Conservation (phyloP, 2,888 invertebrate genomes). For the Exephanes ischioxanthus region DNA sequence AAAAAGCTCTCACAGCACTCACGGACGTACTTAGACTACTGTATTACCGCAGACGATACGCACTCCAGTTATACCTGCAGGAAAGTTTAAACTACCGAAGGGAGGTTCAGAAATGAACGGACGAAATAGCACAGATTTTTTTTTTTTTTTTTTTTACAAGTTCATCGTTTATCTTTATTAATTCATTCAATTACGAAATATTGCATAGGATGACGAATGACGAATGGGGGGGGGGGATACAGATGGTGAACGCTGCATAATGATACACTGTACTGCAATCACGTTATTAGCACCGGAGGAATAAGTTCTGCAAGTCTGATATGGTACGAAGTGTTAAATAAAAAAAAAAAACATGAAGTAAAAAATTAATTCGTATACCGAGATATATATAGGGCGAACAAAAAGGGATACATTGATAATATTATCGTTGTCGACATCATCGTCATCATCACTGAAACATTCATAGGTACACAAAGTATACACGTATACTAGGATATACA, state of each 20-base stretch:
- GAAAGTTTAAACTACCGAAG: background rate
- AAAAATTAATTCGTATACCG: background rate
- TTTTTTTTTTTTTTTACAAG: constrained; percentile 35
- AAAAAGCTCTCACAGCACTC: constrained; percentile 22
- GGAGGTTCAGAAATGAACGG: constrained; percentile 1
- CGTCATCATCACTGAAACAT: constrained; percentile 45
- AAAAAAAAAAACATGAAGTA: background rate
- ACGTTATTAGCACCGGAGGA: constrained; percentile 11
- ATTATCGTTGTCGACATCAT: constrained; percentile 33
- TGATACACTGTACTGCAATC: constrained; percentile 12
- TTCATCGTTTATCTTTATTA: constrained; percentile 57
- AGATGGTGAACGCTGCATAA: constrained; percentile 38
- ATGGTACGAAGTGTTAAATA: background rate
- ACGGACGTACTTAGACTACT: background rate
- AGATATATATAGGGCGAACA: background rate
- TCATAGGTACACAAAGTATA: constrained; percentile 60
- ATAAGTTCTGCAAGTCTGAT: background rate
- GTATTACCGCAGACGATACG: constrained; percentile 10
- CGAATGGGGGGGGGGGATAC: constrained; percentile 24
- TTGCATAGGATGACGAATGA: constrained; percentile 51
- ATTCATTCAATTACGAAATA: constrained; percentile 57
- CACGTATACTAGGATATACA: constrained; percentile 55
- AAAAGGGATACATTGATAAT: constrained; percentile 37
- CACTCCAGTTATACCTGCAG: background rate
- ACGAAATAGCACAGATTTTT: background rate